Evolutionary conservation across 2,113 vertebrate species (phyloP), one percentile per base, ranked within the genome.

Genomic region (Hiodon tergisus): DNA sequence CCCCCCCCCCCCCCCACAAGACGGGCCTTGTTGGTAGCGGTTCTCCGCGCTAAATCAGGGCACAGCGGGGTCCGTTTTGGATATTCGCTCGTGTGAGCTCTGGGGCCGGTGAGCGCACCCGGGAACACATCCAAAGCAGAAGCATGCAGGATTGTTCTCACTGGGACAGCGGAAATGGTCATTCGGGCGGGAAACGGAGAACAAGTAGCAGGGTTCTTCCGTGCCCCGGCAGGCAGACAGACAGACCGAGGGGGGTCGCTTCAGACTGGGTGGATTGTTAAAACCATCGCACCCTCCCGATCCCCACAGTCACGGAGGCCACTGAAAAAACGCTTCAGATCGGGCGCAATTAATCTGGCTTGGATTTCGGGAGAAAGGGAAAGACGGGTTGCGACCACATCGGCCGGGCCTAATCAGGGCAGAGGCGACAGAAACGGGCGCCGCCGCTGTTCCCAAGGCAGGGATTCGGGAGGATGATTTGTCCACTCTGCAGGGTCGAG

Each of bases 331-430:
- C 81, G 83, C 83, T 83, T 88, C 87, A 88, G 55, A 11, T 52
- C 11, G 67, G 75, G 84, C 80, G 80, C 81, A 85, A 89, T 89
- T 86, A 87, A 90, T 90, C 90, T 87, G 87, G 88, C 85, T 88
- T 81, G 77, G 85, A 84, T 89, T 88, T 87, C 88, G 86, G 79
- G 69, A 63, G 52, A 72, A 73, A 63, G 31, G 79, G 63, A 8
- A 47, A 17, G 72, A 67, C 16, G 58, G 58, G 57, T n/a, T n/a
- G 55, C 65, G 53, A 8, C 31, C 52, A 55, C 11, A 3, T 51
- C 31, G 31, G 31, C 31, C 1, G 31, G 31, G 31, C 31, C 31
- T n/a, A n/a, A n/a, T n/a, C n/a, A n/a, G n/a, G n/a, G n/a, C n/a
- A n/a, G n/a, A n/a, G n/a, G n/a, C n/a, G n/a, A n/a, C n/a, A n/a